A percentile compares a stretch with the other conserved stretches of the same genome.
These are phyloP conservation scores for Calephelis virginiensis DNA, from an alignment of 1,140 invertebrate species.

Conservation along the genomic window DNA sequence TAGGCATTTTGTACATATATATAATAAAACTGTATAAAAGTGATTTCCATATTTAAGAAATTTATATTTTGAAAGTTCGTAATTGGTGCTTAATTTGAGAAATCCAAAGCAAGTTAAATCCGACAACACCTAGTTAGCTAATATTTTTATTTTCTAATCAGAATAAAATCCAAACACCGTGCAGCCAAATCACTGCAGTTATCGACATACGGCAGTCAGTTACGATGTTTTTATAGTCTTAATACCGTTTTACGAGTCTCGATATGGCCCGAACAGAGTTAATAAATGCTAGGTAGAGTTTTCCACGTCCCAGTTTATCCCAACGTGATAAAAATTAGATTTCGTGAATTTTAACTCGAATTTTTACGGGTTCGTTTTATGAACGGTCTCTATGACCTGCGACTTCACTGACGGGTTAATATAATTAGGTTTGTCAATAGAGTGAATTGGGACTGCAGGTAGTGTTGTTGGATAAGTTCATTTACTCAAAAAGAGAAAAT, in stretches of 20 bases:
- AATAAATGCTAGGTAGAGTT: slow-evolving; percentile 30
- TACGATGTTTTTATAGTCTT: slow-evolving; percentile 40
- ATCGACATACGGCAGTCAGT: slow-evolving; percentile 32
- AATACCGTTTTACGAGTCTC: slow-evolving; percentile 42
- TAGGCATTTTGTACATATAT: no score
- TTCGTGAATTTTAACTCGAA: slow-evolving; percentile 15
- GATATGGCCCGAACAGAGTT: slow-evolving; percentile 30
- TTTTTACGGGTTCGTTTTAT: slow-evolving; percentile 13
- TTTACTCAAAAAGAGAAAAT: no score
- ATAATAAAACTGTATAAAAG: no score
- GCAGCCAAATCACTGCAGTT: slow-evolving; percentile 33
- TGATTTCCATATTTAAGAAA: no score
- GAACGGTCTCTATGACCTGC: slow-evolving; percentile 1
- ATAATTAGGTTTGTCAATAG: slow-evolving; percentile 1
- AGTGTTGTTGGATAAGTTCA: no score
- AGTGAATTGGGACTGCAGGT: not conserved
- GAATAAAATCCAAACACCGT: slow-evolving; percentile 15
- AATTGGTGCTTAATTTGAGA: no score
- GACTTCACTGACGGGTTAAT: not conserved
- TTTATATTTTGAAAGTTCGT: no score
- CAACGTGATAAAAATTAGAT: slow-evolving; percentile 17
- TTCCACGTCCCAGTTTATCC: slow-evolving; percentile 13
- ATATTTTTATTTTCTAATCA: slow-evolving; percentile 12
- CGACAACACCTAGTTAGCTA: not conserved
- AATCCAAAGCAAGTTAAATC: no score